Evolutionary conservation across 2,888 invertebrate species (phyloP), one percentile per base, ranked within the genome.

Genomic region (Dryococelus australis): DNA sequence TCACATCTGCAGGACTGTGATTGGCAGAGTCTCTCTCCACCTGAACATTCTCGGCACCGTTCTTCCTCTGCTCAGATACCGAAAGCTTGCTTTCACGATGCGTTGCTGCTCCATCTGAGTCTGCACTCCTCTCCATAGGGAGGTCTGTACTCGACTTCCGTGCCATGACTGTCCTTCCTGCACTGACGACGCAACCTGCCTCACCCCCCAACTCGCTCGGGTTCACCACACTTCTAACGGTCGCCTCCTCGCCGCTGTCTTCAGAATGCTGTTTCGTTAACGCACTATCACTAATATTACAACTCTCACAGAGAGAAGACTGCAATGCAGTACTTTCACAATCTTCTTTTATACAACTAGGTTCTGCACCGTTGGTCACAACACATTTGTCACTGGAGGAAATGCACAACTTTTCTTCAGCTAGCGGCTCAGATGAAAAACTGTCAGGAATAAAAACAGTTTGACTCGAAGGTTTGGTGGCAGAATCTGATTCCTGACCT

Each of bases 1-100:
- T 95, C 78, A 95, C 95, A 90, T 96, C 96, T 87, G 95, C 94
- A 4, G 96, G 96, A 92, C 96, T 96, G 91, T 96, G 96, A 92
- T 96, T 96, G 35, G 96, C 96, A 43, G 96, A 96, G 92, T 96
- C 96, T 91, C 96, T 85, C 79, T 87, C 87, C 35, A 20, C 83
- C 35, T 43, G 28, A 26, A 51, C 35, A 51, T 47, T 51, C 20
- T 80, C 87, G 28, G 78, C 80, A 79, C 79, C 51, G 27, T 78
- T 47, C 24, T 43, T 78, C n/a, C 78, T 27, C 51, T 87, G 85
- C 20, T 80, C 85, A 20, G 80, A 28, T 16, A 88, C 87, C 12
- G 90, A 89, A 85, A 90, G 87, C 86, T 90, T 90, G 51, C 88
- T 80, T 53, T 89, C 89, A 51, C 89, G 87, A n/a, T 65, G 65